phyloP scores from a whole-genome alignment of 2,113 vertebrate species.

The Opisthocomus hoazin region DNA sequence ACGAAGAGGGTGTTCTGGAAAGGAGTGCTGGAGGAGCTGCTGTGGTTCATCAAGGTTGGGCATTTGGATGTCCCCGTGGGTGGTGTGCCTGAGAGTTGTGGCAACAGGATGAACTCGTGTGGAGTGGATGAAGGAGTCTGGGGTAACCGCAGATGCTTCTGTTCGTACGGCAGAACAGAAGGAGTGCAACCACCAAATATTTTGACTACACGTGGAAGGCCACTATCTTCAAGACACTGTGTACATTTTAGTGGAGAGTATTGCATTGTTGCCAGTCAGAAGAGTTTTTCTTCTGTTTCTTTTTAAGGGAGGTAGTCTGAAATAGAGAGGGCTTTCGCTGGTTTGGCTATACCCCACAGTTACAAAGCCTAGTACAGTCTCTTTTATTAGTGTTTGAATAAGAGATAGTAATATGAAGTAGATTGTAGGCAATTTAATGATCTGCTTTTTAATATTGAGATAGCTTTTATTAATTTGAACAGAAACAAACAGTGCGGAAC shows the following conservation, averaged over 20 bases:
- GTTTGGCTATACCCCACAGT: neutral
- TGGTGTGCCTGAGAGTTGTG: neutral
- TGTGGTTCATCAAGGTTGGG: conserved; percentile 95
- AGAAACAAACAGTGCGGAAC: neutral
- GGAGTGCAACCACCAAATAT: neutral
- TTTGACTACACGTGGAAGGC: neutral
- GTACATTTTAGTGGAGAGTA: neutral
- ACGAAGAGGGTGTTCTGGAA: conserved; percentile 96
- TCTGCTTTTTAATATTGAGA: neutral
- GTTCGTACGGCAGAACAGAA: rapidly evolving
- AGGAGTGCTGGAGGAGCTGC: conserved; percentile 90
- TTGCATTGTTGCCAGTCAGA: neutral
- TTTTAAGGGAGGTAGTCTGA: neutral
- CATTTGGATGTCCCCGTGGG: neutral
- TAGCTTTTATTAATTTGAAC: neutral
- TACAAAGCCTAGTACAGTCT: neutral
- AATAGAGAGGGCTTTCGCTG: neutral
- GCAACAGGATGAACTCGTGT: rapidly evolving
- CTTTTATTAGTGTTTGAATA: neutral
- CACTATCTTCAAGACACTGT: neutral
- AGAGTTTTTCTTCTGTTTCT: neutral
- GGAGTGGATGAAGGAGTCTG: neutral
- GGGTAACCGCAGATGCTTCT: neutral
- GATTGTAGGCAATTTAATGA: neutral
- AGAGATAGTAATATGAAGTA: neutral